Conservation (phyloP, 2,113 vertebrate species). For the Proterorhinus semilunaris region DNA sequence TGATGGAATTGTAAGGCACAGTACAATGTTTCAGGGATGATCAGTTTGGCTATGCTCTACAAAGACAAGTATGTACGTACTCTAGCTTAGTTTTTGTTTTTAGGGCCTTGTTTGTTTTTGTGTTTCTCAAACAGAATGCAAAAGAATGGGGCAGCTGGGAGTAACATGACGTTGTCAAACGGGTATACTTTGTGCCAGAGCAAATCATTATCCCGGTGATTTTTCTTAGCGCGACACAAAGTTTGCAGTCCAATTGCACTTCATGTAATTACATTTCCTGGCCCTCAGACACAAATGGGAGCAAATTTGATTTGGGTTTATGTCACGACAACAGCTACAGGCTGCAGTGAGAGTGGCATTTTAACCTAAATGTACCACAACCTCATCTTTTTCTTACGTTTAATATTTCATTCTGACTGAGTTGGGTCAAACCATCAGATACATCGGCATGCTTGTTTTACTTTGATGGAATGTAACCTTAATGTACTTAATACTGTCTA, state of each 20-base stretch:
- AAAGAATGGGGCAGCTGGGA: constrained; percentile 25
- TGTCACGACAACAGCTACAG: constrained; percentile 30
- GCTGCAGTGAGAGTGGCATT: constrained; percentile 30
- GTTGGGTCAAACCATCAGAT: constrained; percentile 8
- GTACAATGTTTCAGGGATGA: no score
- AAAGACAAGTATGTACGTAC: no score
- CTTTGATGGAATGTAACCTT: neutral
- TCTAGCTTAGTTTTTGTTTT: neutral
- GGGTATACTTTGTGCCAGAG: constrained; percentile 21
- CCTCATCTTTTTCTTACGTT: constrained; percentile 20
- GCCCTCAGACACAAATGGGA: constrained; percentile 19
- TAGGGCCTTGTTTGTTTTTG: neutral
- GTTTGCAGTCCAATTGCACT: constrained; percentile 6
- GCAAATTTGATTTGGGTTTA: constrained; percentile 25
- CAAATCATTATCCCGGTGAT: constrained; percentile 21
- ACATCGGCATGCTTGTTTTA: neutral
- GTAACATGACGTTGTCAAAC: constrained; percentile 40
- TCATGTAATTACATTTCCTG: constrained; percentile 26
- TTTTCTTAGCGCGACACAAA: constrained; percentile 23
- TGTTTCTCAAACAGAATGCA: constrained; percentile 11
- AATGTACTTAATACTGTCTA: no score
- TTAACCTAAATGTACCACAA: constrained; percentile 29
- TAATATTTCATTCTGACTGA: constrained; percentile 40
- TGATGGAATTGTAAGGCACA: no score
- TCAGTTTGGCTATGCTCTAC: no score